Evolutionary conservation across 2,797 vertebrate genomes (phyloP).

Genomic region (Fistularia tabacaria): DNA sequence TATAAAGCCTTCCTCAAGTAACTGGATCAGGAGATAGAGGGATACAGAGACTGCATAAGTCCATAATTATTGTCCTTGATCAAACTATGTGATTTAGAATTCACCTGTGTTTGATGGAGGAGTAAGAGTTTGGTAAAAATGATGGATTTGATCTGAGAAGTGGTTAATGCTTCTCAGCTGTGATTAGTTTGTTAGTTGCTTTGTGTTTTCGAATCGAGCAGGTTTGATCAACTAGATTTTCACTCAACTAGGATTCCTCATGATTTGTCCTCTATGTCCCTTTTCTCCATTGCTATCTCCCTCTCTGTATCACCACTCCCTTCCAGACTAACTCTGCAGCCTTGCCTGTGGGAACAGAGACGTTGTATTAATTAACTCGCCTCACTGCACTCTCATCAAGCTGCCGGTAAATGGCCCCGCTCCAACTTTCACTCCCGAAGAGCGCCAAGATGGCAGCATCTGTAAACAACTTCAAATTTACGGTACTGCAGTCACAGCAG

Average conservation of each 20-base stretch:
- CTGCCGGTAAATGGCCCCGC: constrained; percentile 67
- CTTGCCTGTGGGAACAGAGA: constrained; percentile 58
- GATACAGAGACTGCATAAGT: too few relatives aligned
- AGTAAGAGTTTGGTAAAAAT: too few relatives aligned
- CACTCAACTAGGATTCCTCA: constrained; percentile 14
- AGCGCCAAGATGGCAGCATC: constrained; percentile 65
- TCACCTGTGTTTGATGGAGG: too few relatives aligned
- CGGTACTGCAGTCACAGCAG: constrained; percentile 52
- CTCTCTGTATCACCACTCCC: constrained; percentile 34
- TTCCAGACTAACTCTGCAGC: constrained; percentile 53
- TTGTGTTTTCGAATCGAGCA: too few relatives aligned
- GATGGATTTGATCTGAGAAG: too few relatives aligned
- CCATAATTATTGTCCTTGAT: too few relatives aligned
- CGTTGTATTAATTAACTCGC: constrained; percentile 76
- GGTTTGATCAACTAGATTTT: too few relatives aligned
- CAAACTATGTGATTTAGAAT: too few relatives aligned
- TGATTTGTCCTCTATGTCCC: constrained; percentile 29
- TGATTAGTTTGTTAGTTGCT: too few relatives aligned
- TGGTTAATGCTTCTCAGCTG: too few relatives aligned
- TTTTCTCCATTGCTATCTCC: constrained; percentile 9
- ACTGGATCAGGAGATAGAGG: too few relatives aligned
- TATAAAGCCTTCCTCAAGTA: too few relatives aligned
- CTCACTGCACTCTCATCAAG: constrained; percentile 74
- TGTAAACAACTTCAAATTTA: constrained; percentile 69
- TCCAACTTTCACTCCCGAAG: constrained; percentile 65